These are phyloP conservation scores for Phengaris arion DNA, from an alignment of 2,888 invertebrate genomes.

Conservation along the genomic window DNA sequence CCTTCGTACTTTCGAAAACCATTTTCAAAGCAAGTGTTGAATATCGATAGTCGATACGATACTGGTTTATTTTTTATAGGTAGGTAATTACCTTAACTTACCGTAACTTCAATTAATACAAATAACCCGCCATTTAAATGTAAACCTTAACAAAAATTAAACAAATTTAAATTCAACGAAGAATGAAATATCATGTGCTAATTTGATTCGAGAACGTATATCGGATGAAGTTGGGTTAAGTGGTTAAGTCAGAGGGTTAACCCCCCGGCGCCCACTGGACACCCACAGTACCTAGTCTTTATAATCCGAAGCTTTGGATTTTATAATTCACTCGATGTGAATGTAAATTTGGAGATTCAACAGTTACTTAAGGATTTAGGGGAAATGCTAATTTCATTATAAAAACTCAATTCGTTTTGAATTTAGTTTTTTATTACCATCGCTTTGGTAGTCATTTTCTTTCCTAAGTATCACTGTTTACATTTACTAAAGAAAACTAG, in stretches of 20 bases:
- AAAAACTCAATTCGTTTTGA: background rate
- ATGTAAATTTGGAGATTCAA: background rate
- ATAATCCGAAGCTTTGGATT: constrained; percentile 2
- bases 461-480: background rate
- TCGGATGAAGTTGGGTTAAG: background rate
- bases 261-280: background rate
- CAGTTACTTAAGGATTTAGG: background rate
- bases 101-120: background rate
- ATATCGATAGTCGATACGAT: no score
- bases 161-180: background rate
- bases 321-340: background rate
- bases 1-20: background rate
- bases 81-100: no score
- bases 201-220: constrained; percentile 1
- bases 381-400: background rate
- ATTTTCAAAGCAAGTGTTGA: constrained; percentile 2
- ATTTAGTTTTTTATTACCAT: no score
- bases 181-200: background rate
- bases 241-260: background rate
- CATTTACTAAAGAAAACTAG: background rate
- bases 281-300: background rate
- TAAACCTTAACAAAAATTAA: background rate
- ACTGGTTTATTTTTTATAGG: no score
- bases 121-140: background rate
- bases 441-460: background rate